A percentile compares a stretch with the other conserved stretches of the same genome.
phyloP scores from a whole-genome alignment of 2,113 vertebrate genomes.

The Zosterops hypoxanthus region DNA sequence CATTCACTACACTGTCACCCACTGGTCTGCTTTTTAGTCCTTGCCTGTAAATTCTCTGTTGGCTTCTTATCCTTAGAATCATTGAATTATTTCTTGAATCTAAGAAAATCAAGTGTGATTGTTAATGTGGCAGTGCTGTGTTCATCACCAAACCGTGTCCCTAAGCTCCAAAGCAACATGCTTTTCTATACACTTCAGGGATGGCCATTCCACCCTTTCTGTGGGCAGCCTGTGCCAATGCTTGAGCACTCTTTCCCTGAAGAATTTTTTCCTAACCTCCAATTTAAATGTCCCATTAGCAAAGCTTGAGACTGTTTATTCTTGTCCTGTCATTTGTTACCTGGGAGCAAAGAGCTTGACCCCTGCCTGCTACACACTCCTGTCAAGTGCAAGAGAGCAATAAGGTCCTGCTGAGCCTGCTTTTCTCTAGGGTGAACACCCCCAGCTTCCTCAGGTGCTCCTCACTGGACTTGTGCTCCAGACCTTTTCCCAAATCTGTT shows the following conservation, averaged over 20 bases:
- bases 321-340: not conserved
- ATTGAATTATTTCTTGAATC: no score
- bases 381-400: not conserved
- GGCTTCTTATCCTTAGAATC: not conserved
- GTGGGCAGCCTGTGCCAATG: not conserved
- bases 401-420: no score
- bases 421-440: not conserved
- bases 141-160: not conserved
- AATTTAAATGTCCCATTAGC: not conserved
- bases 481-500: accelerated
- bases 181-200: not conserved
- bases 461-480: not conserved
- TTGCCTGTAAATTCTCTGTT: not conserved
- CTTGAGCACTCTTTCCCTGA: not conserved
- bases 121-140: not conserved
- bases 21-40: not conserved
- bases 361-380: not conserved
- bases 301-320: not conserved
- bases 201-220: not conserved
- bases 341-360: not conserved
- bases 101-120: not conserved
- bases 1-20: not conserved
- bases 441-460: not conserved
- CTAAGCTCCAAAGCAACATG: not conserved
- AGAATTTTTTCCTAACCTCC: not conserved